Percentiles rank a stretch among this genome's conserved stretches.
These are phyloP conservation scores for Hemicordylus capensis DNA, from an alignment of 2,113 vertebrate genomes.

Conservation along the genomic window DNA sequence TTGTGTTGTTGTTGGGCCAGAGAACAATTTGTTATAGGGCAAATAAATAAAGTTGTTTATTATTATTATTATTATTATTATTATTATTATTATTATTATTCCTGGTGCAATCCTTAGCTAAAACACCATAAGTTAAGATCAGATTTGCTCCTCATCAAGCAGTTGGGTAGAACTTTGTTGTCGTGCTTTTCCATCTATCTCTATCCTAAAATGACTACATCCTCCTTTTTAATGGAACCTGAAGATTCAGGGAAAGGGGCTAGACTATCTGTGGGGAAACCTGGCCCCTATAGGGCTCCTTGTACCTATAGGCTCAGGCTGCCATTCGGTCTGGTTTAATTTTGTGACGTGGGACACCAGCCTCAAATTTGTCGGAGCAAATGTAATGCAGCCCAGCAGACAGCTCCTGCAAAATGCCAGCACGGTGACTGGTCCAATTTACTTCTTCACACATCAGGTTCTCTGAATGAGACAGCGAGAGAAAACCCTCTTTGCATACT, in stretches of 20 bases:
- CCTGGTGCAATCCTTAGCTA: too few species aligned
- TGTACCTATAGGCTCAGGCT: neutral
- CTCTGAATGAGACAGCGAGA: slow-evolving; percentile 42
- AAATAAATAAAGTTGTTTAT: too few species aligned
- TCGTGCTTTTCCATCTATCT: neutral
- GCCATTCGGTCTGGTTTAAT: slow-evolving; percentile 15
- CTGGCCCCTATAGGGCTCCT: neutral
- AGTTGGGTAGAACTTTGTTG: neutral
- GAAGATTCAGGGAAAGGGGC: neutral
- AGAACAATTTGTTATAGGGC: too few species aligned
- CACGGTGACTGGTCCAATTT: slow-evolving; percentile 54
- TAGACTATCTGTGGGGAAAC: neutral
- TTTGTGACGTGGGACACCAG: neutral
- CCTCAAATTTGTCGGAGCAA: neutral
- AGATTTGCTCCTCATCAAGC: too few species aligned
- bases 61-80: too few species aligned
- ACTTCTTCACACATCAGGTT: slow-evolving; percentile 36
- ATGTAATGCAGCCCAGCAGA: slow-evolving; percentile 33
- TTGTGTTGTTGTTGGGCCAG: too few species aligned
- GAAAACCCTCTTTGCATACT: slow-evolving; percentile 23
- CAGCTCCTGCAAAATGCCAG: slow-evolving; percentile 21
- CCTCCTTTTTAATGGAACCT: neutral
- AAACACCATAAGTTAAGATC: neutral
- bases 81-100: too few species aligned
- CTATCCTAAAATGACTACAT: too few species aligned